A percentile compares a stretch with the other conserved stretches of the same genome.
Evolutionary conservation across 23 tunicate species (phyloP).

Genomic region (Oikopleura albicans): DNA sequence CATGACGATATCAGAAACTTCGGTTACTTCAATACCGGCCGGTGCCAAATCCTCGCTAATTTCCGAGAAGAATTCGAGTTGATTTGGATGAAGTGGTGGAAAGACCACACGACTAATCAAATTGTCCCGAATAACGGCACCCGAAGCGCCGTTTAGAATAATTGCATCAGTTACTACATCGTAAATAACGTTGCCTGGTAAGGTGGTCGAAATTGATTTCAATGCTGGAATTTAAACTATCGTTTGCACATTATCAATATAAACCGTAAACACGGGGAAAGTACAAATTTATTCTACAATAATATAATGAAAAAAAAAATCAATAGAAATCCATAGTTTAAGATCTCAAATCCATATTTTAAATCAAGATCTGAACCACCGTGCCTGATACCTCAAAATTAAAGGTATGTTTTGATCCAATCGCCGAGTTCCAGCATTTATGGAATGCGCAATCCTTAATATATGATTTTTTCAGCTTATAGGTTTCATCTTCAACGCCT

Average conservation of each 20-base stretch:
- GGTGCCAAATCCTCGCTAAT: not conserved
- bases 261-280: no score
- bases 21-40: not conserved
- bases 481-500: not conserved
- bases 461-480: not conserved
- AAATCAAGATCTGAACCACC: not conserved
- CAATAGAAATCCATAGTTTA: not conserved
- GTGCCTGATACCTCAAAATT: not conserved
- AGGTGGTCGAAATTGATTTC: no score
- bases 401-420: not conserved
- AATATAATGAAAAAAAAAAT: not conserved
- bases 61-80: not conserved
- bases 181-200: not conserved
- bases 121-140: not conserved
- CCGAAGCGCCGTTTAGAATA: not conserved
- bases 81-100: not conserved
- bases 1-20: not conserved
- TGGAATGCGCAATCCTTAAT: not conserved
- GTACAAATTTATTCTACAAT: no score
- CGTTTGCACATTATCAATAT: no score
- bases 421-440: not conserved
- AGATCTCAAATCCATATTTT: not conserved
- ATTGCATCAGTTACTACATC: not conserved
- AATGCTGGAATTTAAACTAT: no score
- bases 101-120: not conserved